A percentile compares a stretch with the other conserved stretches of the same genome.
phyloP scores from a whole-genome alignment of 2,113 vertebrate species.

The Grammomys dolichurus region DNA sequence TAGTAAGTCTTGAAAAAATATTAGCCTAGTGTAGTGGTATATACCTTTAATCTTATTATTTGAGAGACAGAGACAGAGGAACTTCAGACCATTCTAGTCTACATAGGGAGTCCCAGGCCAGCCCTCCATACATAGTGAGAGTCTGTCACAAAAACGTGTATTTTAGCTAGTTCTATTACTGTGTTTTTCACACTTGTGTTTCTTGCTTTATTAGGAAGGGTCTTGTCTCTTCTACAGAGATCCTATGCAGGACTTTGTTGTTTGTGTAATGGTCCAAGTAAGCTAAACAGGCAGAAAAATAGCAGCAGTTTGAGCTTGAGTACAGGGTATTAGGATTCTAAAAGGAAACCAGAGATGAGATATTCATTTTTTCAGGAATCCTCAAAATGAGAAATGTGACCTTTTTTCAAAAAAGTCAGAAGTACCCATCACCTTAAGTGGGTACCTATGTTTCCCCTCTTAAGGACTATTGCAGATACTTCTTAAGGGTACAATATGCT shows the following conservation, averaged over 20 bases:
- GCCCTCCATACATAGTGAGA: not conserved
- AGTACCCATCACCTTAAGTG: not conserved
- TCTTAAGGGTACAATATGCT: not conserved
- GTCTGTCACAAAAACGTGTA: not conserved
- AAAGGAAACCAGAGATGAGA: not conserved
- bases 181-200: not conserved
- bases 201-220: not conserved
- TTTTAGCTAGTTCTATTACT: not conserved
- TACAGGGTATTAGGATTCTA: not conserved
- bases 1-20: not conserved
- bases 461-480: constrained; percentile 18
- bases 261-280: not conserved
- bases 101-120: not conserved
- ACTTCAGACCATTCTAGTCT: not conserved
- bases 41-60: not conserved
- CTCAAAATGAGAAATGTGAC: not conserved
- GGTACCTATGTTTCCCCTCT: not conserved
- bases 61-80: not conserved
- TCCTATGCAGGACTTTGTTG: not conserved
- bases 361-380: not conserved
- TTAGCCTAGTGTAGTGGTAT: not conserved
- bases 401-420: not conserved
- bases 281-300: not conserved
- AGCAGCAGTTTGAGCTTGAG: not conserved
- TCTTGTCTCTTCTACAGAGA: not conserved